Evolutionary conservation across 2,888 invertebrate genomes (phyloP), one percentile per base, ranked within the genome.

Genomic region (Hecatera dysodea): DNA sequence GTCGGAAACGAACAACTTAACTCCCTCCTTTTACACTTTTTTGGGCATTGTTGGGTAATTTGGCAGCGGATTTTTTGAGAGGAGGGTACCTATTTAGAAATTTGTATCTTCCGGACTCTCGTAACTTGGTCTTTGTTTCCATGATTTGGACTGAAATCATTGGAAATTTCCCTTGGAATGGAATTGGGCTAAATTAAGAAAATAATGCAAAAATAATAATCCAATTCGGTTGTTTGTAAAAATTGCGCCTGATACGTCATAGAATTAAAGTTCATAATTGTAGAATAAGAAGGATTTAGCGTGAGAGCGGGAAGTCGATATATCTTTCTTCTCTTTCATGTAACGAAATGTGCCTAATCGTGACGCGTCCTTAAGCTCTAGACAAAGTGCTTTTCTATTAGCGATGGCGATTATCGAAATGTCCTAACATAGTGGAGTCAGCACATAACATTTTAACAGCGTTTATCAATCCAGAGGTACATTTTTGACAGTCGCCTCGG

Each of bases 1-100:
- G 67, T 36, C 71, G 70, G 69, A 73, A 67, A 68, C 62, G 75
- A 65, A 67, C 68, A 68, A 79, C 66, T 72, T 75, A 74, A 79
- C 74, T 78, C 79, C 65, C 75, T 71, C 67, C 59, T 73, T 71
- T 80, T 72, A 72, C 74, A 80, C 62, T 85, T 85, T 67, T 67
- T 75, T 60, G 69, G 73, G 71, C 61, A 72, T 62, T 72, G 72
- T 76, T 53, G 56, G 36, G 57, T 63, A 73, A 76, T 73, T 80
- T 67, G 19, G 29, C 66, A 57, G 46, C 27, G 61, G 50, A 55
- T 57, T 55, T 67, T 65, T 80, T 65, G n/a, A 27, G 33, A 55
- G 42, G 36, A 36, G 29, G 15, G 46, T 62, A 42, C 36, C 39
- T 5, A 15, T 56, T 56, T 56, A 22, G 19, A 55, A 66, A 67